These are phyloP conservation scores for Chironex yamaguchii DNA, from an alignment of 30 jellyfish, hydroid and myxozoan species.

Conservation along the genomic window DNA sequence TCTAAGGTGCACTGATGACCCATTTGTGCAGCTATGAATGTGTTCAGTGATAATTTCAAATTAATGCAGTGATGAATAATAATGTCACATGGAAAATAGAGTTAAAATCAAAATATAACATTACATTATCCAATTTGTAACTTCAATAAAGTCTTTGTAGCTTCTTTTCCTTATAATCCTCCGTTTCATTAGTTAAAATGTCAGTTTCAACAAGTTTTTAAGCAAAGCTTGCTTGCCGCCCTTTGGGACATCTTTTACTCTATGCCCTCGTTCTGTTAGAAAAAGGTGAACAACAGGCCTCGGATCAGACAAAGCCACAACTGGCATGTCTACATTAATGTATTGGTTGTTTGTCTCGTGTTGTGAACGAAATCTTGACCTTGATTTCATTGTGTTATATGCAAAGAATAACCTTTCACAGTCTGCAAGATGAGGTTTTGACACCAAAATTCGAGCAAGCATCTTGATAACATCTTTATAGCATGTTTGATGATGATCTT, in stretches of 20 bases:
- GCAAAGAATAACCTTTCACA: slow-evolving; percentile 22
- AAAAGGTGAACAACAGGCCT: slow-evolving; percentile 8
- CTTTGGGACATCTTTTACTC: slow-evolving; percentile 3
- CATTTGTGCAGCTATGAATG: too few relatives aligned
- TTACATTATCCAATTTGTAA: too few relatives aligned
- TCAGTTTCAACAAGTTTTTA: too few relatives aligned
- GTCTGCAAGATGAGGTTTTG: slow-evolving; percentile 17
- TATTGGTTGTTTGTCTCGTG: slow-evolving; percentile 1
- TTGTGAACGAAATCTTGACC: background rate
- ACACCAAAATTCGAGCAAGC: slow-evolving; percentile 9
- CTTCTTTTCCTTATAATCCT: too few relatives aligned
- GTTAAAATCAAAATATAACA: too few relatives aligned
- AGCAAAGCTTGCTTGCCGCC: background rate
- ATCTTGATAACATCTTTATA: background rate
- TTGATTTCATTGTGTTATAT: slow-evolving; percentile 11
- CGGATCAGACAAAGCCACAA: slow-evolving; percentile 6
- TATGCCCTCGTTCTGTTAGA: background rate
- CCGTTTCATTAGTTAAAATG: too few relatives aligned
- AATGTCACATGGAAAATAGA: too few relatives aligned
- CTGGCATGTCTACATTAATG: slow-evolving; percentile 8
- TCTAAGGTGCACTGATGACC: too few relatives aligned
- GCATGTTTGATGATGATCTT: too few relatives aligned
- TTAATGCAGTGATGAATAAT: too few relatives aligned
- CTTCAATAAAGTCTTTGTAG: too few relatives aligned
- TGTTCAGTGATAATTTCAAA: too few relatives aligned